A percentile compares a stretch with the other conserved stretches of the same genome.
Evolutionary conservation across 1,140 invertebrate genomes (phyloP).

Genomic region (Triops cancriformis): DNA sequence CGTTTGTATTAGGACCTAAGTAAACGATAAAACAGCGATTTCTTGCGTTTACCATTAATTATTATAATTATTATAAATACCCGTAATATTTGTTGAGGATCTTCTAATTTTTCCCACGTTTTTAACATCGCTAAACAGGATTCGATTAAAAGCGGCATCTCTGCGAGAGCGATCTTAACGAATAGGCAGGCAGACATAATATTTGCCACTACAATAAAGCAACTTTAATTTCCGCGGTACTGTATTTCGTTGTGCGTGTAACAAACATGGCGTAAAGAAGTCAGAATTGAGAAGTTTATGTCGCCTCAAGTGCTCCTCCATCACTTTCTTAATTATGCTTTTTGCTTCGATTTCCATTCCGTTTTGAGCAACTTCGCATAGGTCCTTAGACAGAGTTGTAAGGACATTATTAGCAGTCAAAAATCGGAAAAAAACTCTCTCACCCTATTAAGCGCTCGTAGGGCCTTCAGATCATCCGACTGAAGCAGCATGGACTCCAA

Average conservation of each 20-base stretch:
- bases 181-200: background rate
- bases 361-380: background rate
- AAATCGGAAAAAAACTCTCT: background rate
- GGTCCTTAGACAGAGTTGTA: background rate
- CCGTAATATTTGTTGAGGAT: background rate
- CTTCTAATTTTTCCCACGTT: background rate
- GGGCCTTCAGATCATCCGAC: background rate
- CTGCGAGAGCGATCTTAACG: background rate
- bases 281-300: background rate
- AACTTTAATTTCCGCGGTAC: background rate
- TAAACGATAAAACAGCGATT: background rate
- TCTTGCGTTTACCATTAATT: background rate
- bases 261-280: background rate
- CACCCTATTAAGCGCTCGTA: background rate
- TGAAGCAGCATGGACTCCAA: background rate
- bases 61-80: background rate
- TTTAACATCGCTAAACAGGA: background rate
- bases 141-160: background rate
- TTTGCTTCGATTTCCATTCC: background rate
- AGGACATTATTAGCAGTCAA: background rate
- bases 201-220: background rate
- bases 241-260: background rate
- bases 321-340: background rate
- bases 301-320: background rate
- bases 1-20: background rate